phyloP scores from a whole-genome alignment of 2,797 vertebrate species.

The Tenualosa thibaudeaui region DNA sequence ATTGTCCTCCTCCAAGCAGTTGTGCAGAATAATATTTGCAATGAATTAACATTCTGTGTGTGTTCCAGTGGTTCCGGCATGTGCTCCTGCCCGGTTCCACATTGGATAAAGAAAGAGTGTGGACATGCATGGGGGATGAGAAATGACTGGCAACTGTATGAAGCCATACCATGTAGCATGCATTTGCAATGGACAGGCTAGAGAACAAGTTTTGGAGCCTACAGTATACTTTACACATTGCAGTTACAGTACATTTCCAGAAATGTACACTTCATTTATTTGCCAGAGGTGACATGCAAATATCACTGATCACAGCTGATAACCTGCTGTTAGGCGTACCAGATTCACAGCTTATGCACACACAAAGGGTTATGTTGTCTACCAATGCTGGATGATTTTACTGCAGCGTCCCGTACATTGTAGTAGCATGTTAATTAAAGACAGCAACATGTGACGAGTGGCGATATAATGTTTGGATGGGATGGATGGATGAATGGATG shows the following conservation, averaged over 20 bases:
- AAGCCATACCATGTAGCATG: slow-evolving; percentile 39
- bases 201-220: slow-evolving; percentile 4
- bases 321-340: not conserved
- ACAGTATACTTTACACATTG: not conserved
- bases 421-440: not conserved
- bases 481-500: not conserved
- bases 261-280: not conserved
- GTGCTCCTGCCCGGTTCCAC: slow-evolving; percentile 48
- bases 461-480: not conserved
- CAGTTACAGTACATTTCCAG: not conserved
- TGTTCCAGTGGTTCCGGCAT: slow-evolving; percentile 38
- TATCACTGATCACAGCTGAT: not conserved
- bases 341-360: not conserved
- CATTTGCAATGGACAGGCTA: slow-evolving; percentile 34
- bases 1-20: not conserved
- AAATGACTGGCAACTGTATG: slow-evolving; percentile 37
- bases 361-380: not conserved
- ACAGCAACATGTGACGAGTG: not conserved
- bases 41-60: slow-evolving; percentile 59
- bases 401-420: not conserved
- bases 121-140: slow-evolving; percentile 56
- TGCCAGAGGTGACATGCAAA: not conserved
- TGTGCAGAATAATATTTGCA: not conserved
- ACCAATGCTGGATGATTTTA: not conserved
- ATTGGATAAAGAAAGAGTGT: slow-evolving; percentile 58